Conservation (phyloP, 2,888 invertebrate species). For the Pecten maximus region DNA sequence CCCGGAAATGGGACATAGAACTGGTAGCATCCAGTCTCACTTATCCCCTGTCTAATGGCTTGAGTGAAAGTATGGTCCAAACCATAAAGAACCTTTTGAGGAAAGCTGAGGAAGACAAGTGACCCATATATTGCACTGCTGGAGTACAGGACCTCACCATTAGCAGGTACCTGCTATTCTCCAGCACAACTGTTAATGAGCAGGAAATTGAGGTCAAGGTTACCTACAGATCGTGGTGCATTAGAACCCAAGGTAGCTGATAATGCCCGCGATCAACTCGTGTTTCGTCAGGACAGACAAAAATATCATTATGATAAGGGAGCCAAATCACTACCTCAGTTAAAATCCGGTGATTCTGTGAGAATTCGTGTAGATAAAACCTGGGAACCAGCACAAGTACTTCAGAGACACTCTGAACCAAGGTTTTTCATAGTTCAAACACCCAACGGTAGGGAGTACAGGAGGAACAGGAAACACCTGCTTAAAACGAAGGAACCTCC, state of each 20-base stretch:
- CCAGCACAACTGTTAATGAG: conserved; percentile 53
- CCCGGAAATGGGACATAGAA: conserved; percentile 22
- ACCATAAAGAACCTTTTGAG: conserved; percentile 55
- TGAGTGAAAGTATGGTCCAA: conserved; percentile 50
- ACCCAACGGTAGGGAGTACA: not conserved
- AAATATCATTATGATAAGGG: conserved; percentile 42
- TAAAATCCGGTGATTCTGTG: conserved; percentile 8
- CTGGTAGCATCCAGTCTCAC: conserved; percentile 43
- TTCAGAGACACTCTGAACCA: not conserved
- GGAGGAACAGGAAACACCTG: conserved; percentile 11
- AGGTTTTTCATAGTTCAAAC: conserved; percentile 26
- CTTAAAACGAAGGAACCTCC: not conserved
- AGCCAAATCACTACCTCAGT: conserved; percentile 4
- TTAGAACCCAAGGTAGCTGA: conserved; percentile 28
- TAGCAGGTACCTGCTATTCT: conserved; percentile 53
- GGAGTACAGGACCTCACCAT: conserved; percentile 56
- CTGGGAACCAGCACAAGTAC: conserved; percentile 47
- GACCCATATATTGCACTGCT: conserved; percentile 58
- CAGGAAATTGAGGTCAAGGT: conserved; percentile 50
- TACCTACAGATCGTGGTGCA: conserved; percentile 44
- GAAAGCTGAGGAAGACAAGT: conserved; percentile 51
- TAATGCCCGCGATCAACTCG: conserved; percentile 27
- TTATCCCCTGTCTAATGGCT: conserved; percentile 55
- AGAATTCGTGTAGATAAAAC: not conserved
- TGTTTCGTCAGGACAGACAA: conserved; percentile 21